These are phyloP conservation scores for Andrena hattorfiana DNA, from an alignment of 2,888 invertebrate species.

Conservation along the genomic window DNA sequence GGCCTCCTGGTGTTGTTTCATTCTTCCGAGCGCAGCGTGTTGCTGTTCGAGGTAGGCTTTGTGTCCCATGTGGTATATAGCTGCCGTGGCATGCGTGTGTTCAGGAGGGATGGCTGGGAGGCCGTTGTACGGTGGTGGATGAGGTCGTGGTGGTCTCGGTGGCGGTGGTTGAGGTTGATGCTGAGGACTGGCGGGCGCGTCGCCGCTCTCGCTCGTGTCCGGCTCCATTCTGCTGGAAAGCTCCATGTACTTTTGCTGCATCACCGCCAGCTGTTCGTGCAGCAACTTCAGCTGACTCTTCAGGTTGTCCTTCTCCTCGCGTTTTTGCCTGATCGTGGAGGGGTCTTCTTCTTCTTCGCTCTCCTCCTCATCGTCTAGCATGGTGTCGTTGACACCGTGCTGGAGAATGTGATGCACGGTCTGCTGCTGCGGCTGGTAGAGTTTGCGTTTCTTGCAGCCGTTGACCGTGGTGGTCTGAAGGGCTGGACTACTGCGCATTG, in stretches of 20 bases:
- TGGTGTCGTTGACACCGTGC: slow-evolving; percentile 86
- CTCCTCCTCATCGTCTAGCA: slow-evolving; percentile 89
- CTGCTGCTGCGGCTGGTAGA: slow-evolving; percentile 98
- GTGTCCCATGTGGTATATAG: slow-evolving; percentile 84
- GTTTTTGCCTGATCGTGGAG: slow-evolving; percentile 92
- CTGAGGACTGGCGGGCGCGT: slow-evolving; percentile 84
- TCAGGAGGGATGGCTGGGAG: slow-evolving; percentile 87
- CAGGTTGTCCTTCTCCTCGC: slow-evolving; percentile 94
- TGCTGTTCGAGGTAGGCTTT: slow-evolving; percentile 87
- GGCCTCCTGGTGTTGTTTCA: slow-evolving; percentile 86
- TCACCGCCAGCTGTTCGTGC: slow-evolving; percentile 95
- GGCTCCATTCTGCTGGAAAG: slow-evolving; percentile 93
- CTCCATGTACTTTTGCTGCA: slow-evolving; percentile 96
- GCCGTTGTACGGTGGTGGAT: slow-evolving; percentile 86
- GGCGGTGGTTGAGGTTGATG: slow-evolving; percentile 85
- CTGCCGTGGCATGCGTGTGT: slow-evolving; percentile 86
- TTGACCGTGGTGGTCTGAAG: slow-evolving; percentile 90
- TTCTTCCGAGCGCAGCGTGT: slow-evolving; percentile 85
- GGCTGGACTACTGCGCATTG: slow-evolving; percentile 95
- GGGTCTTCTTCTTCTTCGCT: slow-evolving; percentile 92
- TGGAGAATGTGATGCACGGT: slow-evolving; percentile 88
- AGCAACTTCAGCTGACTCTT: slow-evolving; percentile 94
- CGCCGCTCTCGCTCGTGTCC: slow-evolving; percentile 86
- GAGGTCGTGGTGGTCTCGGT: slow-evolving; percentile 83
- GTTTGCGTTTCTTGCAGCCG: slow-evolving; percentile 97